Base-by-base conservation (phyloP, 2,113 vertebrate species). In the Thoracochromis brauschi region DNA sequence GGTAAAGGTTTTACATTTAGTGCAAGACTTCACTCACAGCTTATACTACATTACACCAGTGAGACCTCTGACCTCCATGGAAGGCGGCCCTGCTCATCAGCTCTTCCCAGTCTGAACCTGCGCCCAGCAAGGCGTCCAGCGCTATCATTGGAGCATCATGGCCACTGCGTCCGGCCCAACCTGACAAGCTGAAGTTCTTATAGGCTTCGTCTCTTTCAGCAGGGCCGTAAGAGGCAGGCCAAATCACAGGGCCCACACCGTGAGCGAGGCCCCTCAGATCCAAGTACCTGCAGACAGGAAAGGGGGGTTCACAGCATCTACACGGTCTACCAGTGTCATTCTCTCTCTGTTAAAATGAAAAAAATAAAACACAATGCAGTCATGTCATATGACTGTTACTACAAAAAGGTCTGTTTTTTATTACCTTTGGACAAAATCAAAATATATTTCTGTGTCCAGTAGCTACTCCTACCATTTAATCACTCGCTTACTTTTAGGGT, bases 61-160 rank as follows among this genome's bases (percentile, higher is more conserved):
- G n/a, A 40, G 21, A 68, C 16, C 17, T 80, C 93, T 90, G 38
- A 97, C 97, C 97, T 94, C 97, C 97, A 60, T 97, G 97, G 82
- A 97, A 97, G 85, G 87, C 96, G 0, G 45, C 96, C 81, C 88
- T 71, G 92, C 94, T 95, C 87, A 97, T 97, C 78, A 98, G 95
- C 71, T 97, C 96, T 14, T 94, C 95, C 97, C 97, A 98, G 94
- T 95, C 83, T 0, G 83, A 58, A 0, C 95, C 96, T 0, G 97
- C 96, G 0, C 95, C 96, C 87, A 97, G 94, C 85, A 98, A 85
- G 0, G 97, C 96, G 21, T 98, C 97, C 63, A 96, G 75, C 1
- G 97, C 97, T 16, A 98, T 97, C 97, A 98, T 98, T 6, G 97
- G 97, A 0, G 97, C 97, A 0, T 97, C 97, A 1, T 98, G 97